A percentile compares a stretch with the other conserved stretches of the same genome.
These are phyloP conservation scores for Neopipo cinnamomea DNA, from an alignment of 2,113 vertebrate species.

Conservation along the genomic window DNA sequence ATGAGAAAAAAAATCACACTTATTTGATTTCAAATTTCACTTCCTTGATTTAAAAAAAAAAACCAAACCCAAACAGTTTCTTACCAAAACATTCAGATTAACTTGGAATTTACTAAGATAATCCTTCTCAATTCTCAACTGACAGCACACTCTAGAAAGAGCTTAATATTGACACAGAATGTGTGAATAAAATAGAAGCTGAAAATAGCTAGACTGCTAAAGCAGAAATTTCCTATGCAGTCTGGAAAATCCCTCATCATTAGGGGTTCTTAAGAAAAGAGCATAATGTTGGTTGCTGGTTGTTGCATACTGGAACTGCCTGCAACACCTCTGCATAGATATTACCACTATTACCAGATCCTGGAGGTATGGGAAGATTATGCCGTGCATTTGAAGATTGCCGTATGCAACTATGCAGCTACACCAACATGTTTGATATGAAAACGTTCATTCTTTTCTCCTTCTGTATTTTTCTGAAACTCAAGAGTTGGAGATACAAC, in stretches of 20 bases:
- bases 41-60: neutral
- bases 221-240: neutral
- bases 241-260: neutral
- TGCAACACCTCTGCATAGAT: neutral
- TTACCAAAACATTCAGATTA: neutral
- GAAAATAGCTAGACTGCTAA: neutral
- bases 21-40: neutral
- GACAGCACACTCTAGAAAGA: neutral
- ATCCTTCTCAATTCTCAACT: neutral
- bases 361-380: neutral
- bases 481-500: neutral
- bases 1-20: neutral
- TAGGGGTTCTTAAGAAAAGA: neutral
- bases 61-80: neutral
- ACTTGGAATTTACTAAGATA: neutral
- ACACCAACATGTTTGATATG: neutral
- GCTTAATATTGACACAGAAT: neutral
- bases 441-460: neutral
- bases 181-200: neutral
- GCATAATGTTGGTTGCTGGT: neutral
- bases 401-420: neutral
- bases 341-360: neutral
- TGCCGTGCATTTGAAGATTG: neutral
- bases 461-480: neutral
- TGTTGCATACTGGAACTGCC: neutral